Conservation (phyloP, 1,140 invertebrate genomes). For the Drusus annulatus region DNA sequence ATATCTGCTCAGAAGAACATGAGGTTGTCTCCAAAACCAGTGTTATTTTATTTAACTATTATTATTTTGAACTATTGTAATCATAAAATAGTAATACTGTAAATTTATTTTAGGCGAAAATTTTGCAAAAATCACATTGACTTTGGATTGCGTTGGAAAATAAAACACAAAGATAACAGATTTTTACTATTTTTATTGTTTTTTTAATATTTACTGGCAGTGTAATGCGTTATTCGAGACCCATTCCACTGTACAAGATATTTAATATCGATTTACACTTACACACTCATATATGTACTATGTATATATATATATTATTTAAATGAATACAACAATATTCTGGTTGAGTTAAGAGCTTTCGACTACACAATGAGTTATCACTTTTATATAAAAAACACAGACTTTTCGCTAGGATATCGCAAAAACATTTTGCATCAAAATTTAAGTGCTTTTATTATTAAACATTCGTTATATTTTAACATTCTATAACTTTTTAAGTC, state of each 20-base stretch:
- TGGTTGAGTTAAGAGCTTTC: conserved; percentile 53
- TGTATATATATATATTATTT: conserved; percentile 49
- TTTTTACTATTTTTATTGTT: conserved; percentile 50
- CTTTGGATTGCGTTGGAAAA: not conserved
- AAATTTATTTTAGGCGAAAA: too few species aligned
- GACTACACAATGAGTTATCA: conserved; percentile 51
- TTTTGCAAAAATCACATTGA: too few species aligned
- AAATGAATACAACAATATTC: conserved; percentile 50
- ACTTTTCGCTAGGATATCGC: conserved; percentile 59
- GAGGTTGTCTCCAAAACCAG: too few species aligned
- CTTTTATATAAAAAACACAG: conserved; percentile 60
- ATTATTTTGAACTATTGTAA: too few species aligned
- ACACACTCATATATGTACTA: not conserved
- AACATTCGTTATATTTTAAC: conserved; percentile 52
- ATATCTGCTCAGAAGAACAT: too few species aligned
- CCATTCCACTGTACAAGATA: conserved; percentile 51
- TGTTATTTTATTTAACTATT: too few species aligned
- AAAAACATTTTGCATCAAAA: conserved; percentile 57
- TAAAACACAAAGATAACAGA: conserved; percentile 12
- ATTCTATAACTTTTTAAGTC: conserved; percentile 54
- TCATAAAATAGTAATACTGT: too few species aligned
- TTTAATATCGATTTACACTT: conserved; percentile 49
- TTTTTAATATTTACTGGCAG: conserved; percentile 44
- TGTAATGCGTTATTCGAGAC: conserved; percentile 39
- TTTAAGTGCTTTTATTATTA: conserved; percentile 49